Evolutionary conservation across 1,140 invertebrate genomes (phyloP), one percentile per base, ranked within the genome.

Genomic region (Drosophila setifemur): DNA sequence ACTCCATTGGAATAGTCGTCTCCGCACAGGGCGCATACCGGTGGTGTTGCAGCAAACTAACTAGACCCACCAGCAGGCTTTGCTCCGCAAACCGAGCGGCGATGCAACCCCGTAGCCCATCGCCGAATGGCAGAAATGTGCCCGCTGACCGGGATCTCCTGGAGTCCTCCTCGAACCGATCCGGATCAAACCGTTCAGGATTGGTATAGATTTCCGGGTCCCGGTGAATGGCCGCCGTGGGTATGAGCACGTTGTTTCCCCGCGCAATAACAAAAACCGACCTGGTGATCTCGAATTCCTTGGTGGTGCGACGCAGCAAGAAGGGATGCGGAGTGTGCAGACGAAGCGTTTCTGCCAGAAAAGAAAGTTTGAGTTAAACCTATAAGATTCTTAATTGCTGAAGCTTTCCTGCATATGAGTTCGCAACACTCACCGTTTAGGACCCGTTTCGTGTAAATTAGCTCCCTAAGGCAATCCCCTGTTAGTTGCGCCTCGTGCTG

Each of bases 101-200:
- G 19, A 87, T 54, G 69, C 90, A 91, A n/a, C 74, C 81, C 0
- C 90, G 73, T 9, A 90, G 50, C 0, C 90, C 90, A 7, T 70
- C 69, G 9, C 94, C 94, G 86, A 95, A 96, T 1, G 95, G 93
- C 35, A 96, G 42, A 71, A 91, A 95, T 1, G 91, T 75, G 63
- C 91, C 92, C 0, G 91, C 90, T 21, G 91, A 81, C 18, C 90
- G 82, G n/a, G 87, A 66, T 3, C 67, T 72, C 69, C 89, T 91
- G 16, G 90, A 81, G 35, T 93, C 92, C 1, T 91, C 88, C 7
- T 89, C 79, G 77, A 95, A 96, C 64, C 94, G 90, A 33, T 95
- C 93, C 0, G 95, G 95, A 89, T 94, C 91, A 69, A 95, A 96
- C 7, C 76, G 89, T 3, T 93, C 91, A 4, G 95, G 95, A 66